Evolutionary conservation across 2,113 vertebrate genomes (phyloP).

Genomic region (Cathartes aura): DNA sequence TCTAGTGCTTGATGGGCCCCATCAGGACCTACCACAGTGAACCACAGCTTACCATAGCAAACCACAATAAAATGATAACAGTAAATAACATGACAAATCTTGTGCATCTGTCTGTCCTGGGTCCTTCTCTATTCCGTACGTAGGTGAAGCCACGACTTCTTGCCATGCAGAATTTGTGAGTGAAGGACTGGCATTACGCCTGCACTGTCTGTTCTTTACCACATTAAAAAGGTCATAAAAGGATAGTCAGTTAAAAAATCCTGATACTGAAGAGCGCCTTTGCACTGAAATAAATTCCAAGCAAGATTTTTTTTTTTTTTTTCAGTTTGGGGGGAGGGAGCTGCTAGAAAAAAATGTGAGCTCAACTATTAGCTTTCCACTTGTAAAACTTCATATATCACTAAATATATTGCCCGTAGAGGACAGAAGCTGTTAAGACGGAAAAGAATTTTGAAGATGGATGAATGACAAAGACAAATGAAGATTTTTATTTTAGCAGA

Average conservation of each 20-base stretch:
- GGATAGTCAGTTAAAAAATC: neutral
- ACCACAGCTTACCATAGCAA: neutral
- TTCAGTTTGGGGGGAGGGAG: neutral
- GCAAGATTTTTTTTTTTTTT: neutral
- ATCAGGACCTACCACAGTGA: neutral
- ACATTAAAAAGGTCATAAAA: neutral
- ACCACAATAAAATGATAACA: neutral
- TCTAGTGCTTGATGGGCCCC: neutral
- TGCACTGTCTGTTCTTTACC: neutral
- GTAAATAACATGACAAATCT: neutral
- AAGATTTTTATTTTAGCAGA: constrained; percentile 83
- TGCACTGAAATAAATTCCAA: constrained; percentile 30
- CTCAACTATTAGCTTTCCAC: constrained; percentile 72
- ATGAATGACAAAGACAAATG: constrained; percentile 83
- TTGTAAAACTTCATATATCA: constrained; percentile 70
- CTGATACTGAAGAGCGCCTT: neutral
- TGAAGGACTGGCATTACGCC: neutral
- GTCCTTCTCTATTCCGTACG: neutral
- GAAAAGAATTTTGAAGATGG: constrained; percentile 80
- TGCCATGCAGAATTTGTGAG: neutral
- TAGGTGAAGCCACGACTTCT: neutral
- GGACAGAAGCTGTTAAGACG: constrained; percentile 79
- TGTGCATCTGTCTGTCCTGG: neutral
- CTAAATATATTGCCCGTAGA: constrained; percentile 64
- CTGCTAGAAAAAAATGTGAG: constrained; percentile 37